phyloP scores from a whole-genome alignment of 2,797 vertebrate genomes.

The Lates japonicus region DNA sequence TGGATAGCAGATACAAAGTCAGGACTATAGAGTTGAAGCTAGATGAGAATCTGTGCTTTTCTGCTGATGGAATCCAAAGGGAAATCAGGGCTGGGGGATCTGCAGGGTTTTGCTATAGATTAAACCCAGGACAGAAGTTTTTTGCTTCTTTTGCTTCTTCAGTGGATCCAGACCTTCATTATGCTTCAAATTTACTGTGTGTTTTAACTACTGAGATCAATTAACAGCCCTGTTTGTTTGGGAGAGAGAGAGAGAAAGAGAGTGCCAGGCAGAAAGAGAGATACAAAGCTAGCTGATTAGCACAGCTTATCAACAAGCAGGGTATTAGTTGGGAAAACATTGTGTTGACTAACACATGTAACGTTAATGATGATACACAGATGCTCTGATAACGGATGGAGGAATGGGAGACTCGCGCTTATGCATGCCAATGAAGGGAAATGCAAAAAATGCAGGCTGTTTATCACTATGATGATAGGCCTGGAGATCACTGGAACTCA shows the following conservation, averaged over 20 bases:
- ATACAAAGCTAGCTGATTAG: constrained; percentile 77
- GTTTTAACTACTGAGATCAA: constrained; percentile 79
- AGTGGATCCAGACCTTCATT: constrained; percentile 56
- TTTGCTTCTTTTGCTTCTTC: constrained; percentile 19
- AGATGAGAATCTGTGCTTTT: constrained; percentile 20
- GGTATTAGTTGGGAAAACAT: constrained; percentile 78
- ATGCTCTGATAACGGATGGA: constrained; percentile 78
- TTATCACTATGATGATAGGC: constrained; percentile 60
- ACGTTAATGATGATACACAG: constrained; percentile 83
- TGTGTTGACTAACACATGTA: constrained; percentile 81
- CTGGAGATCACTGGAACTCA: constrained; percentile 43
- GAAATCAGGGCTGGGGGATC: background rate
- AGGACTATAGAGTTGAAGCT: constrained; percentile 1
- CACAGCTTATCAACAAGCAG: constrained; percentile 76
- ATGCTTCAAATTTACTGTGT: constrained; percentile 59
- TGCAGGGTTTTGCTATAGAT: background rate
- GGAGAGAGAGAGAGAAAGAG: constrained; percentile 22
- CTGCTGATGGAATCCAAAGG: constrained; percentile 6
- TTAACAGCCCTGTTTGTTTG: constrained; percentile 71
- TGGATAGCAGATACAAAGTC: constrained; percentile 5
- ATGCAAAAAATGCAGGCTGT: constrained; percentile 64
- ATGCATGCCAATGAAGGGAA: constrained; percentile 74
- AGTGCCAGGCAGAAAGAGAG: constrained; percentile 51
- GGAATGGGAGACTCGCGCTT: constrained; percentile 43
- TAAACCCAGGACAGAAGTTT: constrained; percentile 18